Percentiles rank a stretch among this genome's conserved stretches.
Conservation (phyloP, 2,797 vertebrate genomes). For the Brachyrhaphis roseni region DNA sequence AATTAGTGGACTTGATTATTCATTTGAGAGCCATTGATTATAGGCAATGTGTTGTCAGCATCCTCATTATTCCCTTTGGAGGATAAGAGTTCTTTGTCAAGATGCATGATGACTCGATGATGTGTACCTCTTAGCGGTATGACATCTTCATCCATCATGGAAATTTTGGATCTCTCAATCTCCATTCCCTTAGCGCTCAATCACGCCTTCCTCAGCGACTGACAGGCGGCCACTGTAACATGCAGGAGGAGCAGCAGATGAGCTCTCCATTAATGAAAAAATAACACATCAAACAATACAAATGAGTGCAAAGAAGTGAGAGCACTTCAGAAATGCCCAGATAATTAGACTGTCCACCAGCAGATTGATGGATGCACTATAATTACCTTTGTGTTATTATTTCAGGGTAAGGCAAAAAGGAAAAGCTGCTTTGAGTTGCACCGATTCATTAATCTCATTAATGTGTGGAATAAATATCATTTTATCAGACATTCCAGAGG, state of each 20-base stretch:
- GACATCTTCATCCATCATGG: conserved; percentile 84
- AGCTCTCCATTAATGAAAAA: conserved; percentile 87
- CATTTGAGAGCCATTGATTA: conserved; percentile 77
- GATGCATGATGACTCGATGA: conserved; percentile 78
- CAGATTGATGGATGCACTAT: conserved; percentile 98
- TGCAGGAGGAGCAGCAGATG: conserved; percentile 70
- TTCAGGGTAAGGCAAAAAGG: conserved; percentile 90
- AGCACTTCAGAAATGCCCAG: conserved; percentile 87
- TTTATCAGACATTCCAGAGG: conserved; percentile 99
- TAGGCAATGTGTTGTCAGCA: conserved; percentile 74
- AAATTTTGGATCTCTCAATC: conserved; percentile 84
- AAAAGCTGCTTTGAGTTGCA: conserved; percentile 79
- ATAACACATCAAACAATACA: conserved; percentile 86
- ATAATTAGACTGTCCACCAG: conserved; percentile 86
- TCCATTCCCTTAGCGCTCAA: conserved; percentile 70
- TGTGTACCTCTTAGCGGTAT: conserved; percentile 80
- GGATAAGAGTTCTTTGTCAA: conserved; percentile 81
- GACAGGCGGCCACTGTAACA: conserved; percentile 83
- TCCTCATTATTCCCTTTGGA: conserved; percentile 89
- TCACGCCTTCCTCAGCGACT: conserved; percentile 71
- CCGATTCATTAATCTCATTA: conserved; percentile 99
- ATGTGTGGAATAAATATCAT: conserved; percentile 99
- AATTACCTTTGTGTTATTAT: conserved; percentile 98
- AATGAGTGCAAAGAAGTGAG: conserved; percentile 83
- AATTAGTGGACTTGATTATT: conserved; percentile 78